Conservation (phyloP, 1,140 invertebrate genomes). For the Pseudomyrmex gracilis region DNA sequence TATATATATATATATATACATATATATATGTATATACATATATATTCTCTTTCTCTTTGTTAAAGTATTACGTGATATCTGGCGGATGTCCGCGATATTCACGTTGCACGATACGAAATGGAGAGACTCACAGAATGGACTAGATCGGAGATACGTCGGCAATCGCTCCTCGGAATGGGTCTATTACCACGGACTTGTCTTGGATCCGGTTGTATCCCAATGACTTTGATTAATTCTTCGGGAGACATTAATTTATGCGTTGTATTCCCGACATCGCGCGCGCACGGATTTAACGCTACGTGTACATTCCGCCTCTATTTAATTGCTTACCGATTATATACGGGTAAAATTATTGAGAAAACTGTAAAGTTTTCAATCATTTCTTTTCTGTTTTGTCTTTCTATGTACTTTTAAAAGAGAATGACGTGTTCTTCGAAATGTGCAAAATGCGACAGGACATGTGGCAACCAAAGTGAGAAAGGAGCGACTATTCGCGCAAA, state of each 20-base stretch:
- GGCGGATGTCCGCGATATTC: constrained; percentile 29
- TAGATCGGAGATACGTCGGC: constrained; percentile 37
- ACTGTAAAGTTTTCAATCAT: too few species aligned
- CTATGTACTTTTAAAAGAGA: too few species aligned
- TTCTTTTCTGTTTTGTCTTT: too few species aligned
- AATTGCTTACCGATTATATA: too few species aligned
- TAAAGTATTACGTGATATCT: constrained; percentile 35
- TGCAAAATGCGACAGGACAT: too few species aligned
- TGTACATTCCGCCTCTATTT: too few species aligned
- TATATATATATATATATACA: not conserved
- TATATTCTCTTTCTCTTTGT: not conserved
- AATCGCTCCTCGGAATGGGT: constrained; percentile 6
- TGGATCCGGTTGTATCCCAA: not conserved
- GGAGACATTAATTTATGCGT: not conserved
- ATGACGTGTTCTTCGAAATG: too few species aligned
- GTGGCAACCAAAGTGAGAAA: too few species aligned
- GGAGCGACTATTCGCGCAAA: too few species aligned
- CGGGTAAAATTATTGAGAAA: too few species aligned
- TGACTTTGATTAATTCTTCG: constrained; percentile 17
- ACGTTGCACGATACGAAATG: constrained; percentile 37
- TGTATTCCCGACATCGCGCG: too few species aligned
- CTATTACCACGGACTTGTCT: not conserved
- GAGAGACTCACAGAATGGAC: constrained; percentile 13
- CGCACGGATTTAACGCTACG: not conserved
- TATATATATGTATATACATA: too few species aligned